These are phyloP conservation scores for Cairina moschata DNA, from an alignment of 2,113 vertebrate genomes.

Conservation along the genomic window DNA sequence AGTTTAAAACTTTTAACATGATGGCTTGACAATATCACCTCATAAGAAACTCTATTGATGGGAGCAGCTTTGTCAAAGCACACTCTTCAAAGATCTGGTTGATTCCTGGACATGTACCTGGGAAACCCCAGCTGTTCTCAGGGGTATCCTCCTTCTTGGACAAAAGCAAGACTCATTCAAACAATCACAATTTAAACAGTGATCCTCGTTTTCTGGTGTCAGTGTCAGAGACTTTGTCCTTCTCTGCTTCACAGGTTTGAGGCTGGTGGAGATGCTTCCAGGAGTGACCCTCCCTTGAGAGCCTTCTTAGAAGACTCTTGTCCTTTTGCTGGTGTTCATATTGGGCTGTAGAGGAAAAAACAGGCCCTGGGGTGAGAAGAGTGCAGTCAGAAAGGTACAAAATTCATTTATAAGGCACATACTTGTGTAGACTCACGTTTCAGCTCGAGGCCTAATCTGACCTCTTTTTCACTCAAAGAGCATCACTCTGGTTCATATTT, in stretches of 20 bases:
- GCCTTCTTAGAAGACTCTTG: neutral
- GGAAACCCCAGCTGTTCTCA: neutral
- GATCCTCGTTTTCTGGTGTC: neutral
- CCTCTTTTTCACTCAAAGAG: neutral
- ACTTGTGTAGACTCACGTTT: neutral
- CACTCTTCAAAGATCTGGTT: neutral
- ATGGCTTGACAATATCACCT: neutral
- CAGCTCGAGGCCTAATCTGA: neutral
- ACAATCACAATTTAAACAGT: neutral
- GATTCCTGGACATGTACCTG: neutral
- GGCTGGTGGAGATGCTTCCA: neutral
- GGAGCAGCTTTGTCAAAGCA: neutral
- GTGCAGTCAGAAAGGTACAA: neutral
- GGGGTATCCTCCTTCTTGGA: fast-evolving
- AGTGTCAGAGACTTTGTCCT: neutral
- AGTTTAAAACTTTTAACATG: neutral
- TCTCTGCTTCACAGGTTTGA: neutral
- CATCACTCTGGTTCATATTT: neutral
- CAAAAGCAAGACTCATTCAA: neutral
- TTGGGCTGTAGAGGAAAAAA: neutral
- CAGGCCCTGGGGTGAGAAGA: neutral
- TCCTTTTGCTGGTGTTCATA: neutral
- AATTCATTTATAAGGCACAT: neutral
- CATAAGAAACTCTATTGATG: neutral
- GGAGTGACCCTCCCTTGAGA: neutral